phyloP scores from a whole-genome alignment of 2,888 invertebrate species.

The Apocheima hispidaria region DNA sequence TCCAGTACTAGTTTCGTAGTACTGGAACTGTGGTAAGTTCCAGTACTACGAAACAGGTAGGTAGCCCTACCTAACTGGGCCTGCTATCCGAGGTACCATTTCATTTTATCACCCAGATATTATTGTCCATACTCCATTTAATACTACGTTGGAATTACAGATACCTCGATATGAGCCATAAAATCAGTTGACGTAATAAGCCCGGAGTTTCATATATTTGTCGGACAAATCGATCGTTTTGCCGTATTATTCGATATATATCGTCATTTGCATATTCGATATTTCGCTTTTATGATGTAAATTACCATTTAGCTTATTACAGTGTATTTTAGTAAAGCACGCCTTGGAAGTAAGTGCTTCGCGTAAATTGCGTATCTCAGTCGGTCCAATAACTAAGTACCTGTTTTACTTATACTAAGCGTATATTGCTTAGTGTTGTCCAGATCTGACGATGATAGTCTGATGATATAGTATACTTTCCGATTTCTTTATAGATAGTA shows the following conservation, averaged over 20 bases:
- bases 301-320: conserved; percentile 62
- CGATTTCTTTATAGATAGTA: conserved; percentile 35
- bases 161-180: conserved; percentile 75
- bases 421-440: conserved; percentile 32
- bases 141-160: conserved; percentile 75
- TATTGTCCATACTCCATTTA: conserved; percentile 68
- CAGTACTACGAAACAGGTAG: not conserved
- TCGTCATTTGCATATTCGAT: conserved; percentile 67
- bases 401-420: conserved; percentile 27
- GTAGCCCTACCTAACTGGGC: conserved; percentile 69
- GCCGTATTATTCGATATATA: conserved; percentile 61
- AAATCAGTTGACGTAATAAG: conserved; percentile 77
- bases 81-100: conserved; percentile 66
- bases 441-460: too few species aligned
- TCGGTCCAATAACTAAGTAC: conserved; percentile 25
- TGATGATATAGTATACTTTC: conserved; percentile 38
- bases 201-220: conserved; percentile 75
- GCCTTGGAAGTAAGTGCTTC: conserved; percentile 40
- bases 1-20: too few species aligned
- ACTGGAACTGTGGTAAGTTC: too few species aligned
- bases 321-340: conserved; percentile 51
- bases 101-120: conserved; percentile 75
- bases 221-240: conserved; percentile 75
- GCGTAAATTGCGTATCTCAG: conserved; percentile 32
- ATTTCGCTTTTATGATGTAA: conserved; percentile 62